Conservation (phyloP, 1,140 invertebrate species). For the Nebria ingens region DNA sequence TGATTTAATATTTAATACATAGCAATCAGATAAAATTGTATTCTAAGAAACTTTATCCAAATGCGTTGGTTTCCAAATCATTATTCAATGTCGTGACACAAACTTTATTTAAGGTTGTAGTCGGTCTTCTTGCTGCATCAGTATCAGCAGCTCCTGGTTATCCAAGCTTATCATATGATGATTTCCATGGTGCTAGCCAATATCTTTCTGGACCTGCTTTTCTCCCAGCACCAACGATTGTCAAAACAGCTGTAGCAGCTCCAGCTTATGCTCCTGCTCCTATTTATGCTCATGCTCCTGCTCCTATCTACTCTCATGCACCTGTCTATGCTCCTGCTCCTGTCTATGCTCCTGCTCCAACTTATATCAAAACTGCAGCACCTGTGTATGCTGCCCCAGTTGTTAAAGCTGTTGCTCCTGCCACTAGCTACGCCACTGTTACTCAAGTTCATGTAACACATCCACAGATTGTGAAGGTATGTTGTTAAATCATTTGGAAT, state of each 20-base stretch:
- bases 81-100: too few species aligned
- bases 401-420: constrained; percentile 13
- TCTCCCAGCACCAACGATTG: neutral
- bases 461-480: constrained; percentile 3
- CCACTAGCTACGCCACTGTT: constrained; percentile 15
- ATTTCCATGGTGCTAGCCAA: neutral
- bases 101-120: too few species aligned
- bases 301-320: neutral
- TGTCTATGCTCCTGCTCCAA: neutral
- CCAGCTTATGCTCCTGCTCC: neutral
- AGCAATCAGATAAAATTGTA: too few species aligned
- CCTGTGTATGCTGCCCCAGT: constrained; percentile 8
- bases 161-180: neutral
- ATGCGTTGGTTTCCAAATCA: too few species aligned
- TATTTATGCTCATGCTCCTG: neutral
- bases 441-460: constrained; percentile 13
- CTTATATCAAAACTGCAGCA: neutral
- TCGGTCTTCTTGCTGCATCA: neutral
- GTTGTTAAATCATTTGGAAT: too few species aligned
- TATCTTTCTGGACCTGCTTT: too few species aligned
- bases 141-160: neutral
- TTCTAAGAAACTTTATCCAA: too few species aligned
- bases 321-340: constrained; percentile 6
- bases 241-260: neutral
- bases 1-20: too few species aligned